Evolutionary conservation across 2,797 vertebrate genomes (phyloP).

Genomic region (Mus spretus): DNA sequence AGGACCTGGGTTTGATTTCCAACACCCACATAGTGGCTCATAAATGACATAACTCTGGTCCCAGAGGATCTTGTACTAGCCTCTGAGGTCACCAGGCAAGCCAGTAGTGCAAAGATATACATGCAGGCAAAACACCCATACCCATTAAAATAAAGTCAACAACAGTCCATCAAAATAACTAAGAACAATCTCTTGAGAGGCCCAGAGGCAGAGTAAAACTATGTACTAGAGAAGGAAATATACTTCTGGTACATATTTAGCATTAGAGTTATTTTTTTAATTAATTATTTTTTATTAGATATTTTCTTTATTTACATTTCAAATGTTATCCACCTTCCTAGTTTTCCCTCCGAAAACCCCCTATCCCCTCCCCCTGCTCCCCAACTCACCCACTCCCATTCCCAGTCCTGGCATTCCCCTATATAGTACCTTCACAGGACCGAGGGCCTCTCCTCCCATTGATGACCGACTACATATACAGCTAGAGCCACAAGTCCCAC

Average conservation of each 20-base stretch:
- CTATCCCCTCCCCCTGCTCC: no score
- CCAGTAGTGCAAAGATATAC: background rate
- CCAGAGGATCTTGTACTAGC: background rate
- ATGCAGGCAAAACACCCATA: background rate
- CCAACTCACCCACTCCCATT: no score
- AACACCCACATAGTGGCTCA: background rate
- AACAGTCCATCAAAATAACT: background rate
- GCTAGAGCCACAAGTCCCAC: no score
- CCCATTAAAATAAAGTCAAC: background rate
- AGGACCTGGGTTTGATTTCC: background rate
- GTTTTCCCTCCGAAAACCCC: no score
- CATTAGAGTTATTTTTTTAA: background rate
- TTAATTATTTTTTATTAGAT: no score
- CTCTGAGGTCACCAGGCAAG: background rate
- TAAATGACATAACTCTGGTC: background rate
- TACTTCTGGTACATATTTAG: background rate
- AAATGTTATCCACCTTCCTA: no score
- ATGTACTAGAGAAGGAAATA: constrained; percentile 26
- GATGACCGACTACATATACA: no score
- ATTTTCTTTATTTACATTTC: no score
- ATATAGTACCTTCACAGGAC: no score
- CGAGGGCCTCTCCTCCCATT: no score
- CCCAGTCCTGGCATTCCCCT: no score
- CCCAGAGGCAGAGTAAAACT: background rate
- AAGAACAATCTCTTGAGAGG: constrained; percentile 17